Evolutionary conservation across 2,113 vertebrate species (phyloP).

Genomic region (Bagarius yarrelli): DNA sequence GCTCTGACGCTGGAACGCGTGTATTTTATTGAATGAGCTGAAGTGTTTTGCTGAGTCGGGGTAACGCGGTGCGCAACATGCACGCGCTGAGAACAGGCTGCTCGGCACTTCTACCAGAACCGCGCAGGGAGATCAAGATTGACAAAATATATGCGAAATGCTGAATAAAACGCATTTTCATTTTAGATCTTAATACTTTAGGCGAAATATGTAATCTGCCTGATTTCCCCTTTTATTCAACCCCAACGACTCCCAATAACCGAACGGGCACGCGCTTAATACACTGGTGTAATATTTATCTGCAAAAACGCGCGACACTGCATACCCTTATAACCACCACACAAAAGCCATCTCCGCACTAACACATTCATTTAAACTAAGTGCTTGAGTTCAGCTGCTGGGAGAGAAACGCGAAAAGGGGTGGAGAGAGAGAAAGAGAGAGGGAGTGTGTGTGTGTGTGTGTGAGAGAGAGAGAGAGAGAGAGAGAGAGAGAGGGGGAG

Average conservation of each 20-base stretch:
- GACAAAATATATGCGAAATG: neutral
- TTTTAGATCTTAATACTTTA: neutral
- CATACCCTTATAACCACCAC: slow-evolving; percentile 17
- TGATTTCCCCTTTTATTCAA: neutral
- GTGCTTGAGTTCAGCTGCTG: slow-evolving; percentile 77
- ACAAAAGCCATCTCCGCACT: slow-evolving; percentile 47
- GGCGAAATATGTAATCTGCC: neutral
- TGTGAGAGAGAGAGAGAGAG: slow-evolving; percentile 61
- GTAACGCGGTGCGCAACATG: slow-evolving; percentile 16
- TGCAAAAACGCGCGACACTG: neutral
- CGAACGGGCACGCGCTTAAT: neutral
- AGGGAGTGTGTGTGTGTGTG: slow-evolving; percentile 48
- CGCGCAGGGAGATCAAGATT: neutral
- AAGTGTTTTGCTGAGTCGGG: slow-evolving; percentile 30
- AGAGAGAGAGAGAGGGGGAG: slow-evolving; percentile 57
- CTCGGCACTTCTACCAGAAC: neutral
- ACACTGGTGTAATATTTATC: neutral
- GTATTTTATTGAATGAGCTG: neutral
- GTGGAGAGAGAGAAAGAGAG: slow-evolving; percentile 53
- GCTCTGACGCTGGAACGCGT: neutral
- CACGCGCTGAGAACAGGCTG: neutral
- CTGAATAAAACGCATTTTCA: neutral
- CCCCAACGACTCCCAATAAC: neutral
- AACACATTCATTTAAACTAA: slow-evolving; percentile 78
- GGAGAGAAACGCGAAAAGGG: slow-evolving; percentile 63